phyloP scores from a whole-genome alignment of 2,797 vertebrate species.

The Pogonophryne albipinna region DNA sequence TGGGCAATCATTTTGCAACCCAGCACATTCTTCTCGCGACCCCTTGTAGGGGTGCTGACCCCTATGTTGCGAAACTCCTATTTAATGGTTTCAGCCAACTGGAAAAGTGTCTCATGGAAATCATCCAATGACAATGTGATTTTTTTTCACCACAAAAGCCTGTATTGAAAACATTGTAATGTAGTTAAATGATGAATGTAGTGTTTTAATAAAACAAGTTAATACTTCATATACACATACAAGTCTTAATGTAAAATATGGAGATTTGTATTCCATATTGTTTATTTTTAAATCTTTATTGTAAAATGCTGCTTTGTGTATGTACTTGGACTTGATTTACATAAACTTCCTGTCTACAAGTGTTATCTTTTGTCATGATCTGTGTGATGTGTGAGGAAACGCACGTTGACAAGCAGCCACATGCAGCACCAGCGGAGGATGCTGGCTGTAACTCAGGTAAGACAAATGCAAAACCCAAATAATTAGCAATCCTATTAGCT shows the following conservation, averaged over 20 bases:
- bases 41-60: background rate
- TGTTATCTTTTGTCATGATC: conserved; percentile 59
- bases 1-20: background rate
- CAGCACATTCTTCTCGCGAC: background rate
- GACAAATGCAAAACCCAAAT: conserved; percentile 22
- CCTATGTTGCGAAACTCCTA: background rate
- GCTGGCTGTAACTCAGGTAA: conserved; percentile 40
- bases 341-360: conserved; percentile 45
- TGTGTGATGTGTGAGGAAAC: conserved; percentile 66
- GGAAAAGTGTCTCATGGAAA: background rate
- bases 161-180: background rate
- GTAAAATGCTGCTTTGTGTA: background rate
- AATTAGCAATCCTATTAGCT: background rate
- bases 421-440: conserved; percentile 56
- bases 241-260: background rate
- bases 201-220: background rate
- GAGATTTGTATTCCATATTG: background rate
- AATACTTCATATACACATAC: background rate
- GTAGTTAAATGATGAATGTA: background rate
- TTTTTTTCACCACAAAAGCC: too few relatives aligned
- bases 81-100: background rate
- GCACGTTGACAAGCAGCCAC: conserved; percentile 71
- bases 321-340: conserved; percentile 34
- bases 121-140: background rate
- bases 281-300: background rate